Percentiles rank a stretch among this genome's conserved stretches.
Evolutionary conservation across 2,113 vertebrate species (phyloP).

Genomic region (Chionodraco myersi): DNA sequence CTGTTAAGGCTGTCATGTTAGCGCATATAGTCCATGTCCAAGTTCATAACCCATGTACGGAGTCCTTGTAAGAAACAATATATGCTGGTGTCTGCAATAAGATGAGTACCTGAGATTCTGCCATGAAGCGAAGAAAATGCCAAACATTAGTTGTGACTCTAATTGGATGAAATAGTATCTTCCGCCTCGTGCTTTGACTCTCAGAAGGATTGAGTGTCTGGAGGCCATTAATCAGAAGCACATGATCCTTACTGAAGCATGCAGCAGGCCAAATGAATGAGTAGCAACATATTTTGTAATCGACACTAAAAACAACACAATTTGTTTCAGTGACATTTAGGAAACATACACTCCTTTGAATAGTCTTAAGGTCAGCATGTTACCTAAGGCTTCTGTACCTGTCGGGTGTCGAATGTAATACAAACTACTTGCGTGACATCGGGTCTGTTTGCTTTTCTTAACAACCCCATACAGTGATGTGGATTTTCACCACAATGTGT

Average conservation of each 20-base stretch:
- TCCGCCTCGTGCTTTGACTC: slow-evolving; percentile 41
- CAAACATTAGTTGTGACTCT: slow-evolving; percentile 57
- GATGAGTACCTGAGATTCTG: slow-evolving; percentile 51
- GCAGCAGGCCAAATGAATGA: neutral
- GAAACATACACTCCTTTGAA: neutral
- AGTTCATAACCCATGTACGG: slow-evolving; percentile 34
- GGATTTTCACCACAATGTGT: neutral
- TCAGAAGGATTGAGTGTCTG: slow-evolving; percentile 31
- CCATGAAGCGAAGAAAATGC: slow-evolving; percentile 54
- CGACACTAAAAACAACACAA: neutral
- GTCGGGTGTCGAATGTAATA: neutral
- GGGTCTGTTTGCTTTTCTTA: neutral
- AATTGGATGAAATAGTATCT: slow-evolving; percentile 63
- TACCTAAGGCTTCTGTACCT: neutral
- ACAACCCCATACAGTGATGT: neutral
- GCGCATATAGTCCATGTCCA: slow-evolving; percentile 25
- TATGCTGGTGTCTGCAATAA: slow-evolving; percentile 45
- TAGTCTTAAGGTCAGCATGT: neutral
- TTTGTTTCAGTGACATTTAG: neutral
- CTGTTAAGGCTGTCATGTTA: slow-evolving; percentile 48
- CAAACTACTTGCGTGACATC: neutral
- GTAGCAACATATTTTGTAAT: neutral
- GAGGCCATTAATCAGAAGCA: slow-evolving; percentile 59
- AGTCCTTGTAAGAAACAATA: slow-evolving; percentile 22
- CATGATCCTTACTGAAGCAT: slow-evolving; percentile 32